phyloP scores from a whole-genome alignment of 2,797 vertebrate genomes.

The Thalassophryne amazonica region DNA sequence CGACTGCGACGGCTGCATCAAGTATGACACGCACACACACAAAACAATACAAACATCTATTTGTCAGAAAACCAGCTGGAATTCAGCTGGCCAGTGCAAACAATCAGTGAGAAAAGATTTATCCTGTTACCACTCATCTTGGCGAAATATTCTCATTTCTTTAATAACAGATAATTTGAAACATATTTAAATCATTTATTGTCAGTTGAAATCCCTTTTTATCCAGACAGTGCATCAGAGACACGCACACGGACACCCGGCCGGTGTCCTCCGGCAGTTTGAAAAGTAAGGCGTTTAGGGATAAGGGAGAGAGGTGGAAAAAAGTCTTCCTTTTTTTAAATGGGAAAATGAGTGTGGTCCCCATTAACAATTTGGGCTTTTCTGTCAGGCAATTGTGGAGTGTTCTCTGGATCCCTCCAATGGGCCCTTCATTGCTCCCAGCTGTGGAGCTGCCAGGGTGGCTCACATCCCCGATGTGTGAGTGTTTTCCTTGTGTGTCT shows the following conservation, averaged over 20 bases:
- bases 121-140: slow-evolving; percentile 8
- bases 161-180: slow-evolving; percentile 25
- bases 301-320: slow-evolving; percentile 61
- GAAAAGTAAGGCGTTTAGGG: slow-evolving; percentile 56
- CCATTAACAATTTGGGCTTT: slow-evolving; percentile 79
- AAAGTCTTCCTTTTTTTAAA: slow-evolving; percentile 73
- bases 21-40: slow-evolving; percentile 75
- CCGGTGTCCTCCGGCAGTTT: slow-evolving; percentile 47
- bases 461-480: slow-evolving; percentile 23
- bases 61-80: background rate
- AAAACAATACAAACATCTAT: background rate
- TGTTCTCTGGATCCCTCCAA: slow-evolving; percentile 75
- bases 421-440: slow-evolving; percentile 80
- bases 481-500: slow-evolving; percentile 39
- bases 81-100: background rate
- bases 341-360: slow-evolving; percentile 79
- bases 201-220: slow-evolving; percentile 44
- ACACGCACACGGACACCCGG: slow-evolving; percentile 19
- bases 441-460: slow-evolving; percentile 75
- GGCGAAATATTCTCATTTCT: slow-evolving; percentile 21
- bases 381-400: slow-evolving; percentile 79
- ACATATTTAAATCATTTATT: slow-evolving; percentile 48
- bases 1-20: slow-evolving; percentile 93
- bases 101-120: slow-evolving; percentile 12
- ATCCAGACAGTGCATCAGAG: slow-evolving; percentile 42